Evolutionary conservation across 1,140 invertebrate genomes (phyloP).

Genomic region (Limonius californicus): DNA sequence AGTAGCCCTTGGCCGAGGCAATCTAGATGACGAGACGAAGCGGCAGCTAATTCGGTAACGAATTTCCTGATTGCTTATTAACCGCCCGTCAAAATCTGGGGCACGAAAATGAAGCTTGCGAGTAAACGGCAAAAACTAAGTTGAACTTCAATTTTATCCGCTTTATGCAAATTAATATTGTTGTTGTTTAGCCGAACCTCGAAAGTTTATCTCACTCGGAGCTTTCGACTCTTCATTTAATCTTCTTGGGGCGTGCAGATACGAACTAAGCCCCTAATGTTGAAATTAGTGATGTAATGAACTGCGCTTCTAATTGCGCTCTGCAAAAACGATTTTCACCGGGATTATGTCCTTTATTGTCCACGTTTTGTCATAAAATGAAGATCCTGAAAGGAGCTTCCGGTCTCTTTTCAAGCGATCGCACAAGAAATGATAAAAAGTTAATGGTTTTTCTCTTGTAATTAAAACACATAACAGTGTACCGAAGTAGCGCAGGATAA

Average conservation of each 20-base stretch:
- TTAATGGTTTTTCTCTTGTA: too few species aligned
- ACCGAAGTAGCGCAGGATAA: too few species aligned
- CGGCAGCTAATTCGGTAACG: neutral
- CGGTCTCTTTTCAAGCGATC: too few species aligned
- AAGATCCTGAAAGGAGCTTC: too few species aligned
- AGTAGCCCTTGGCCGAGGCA: neutral
- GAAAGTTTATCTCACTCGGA: neutral
- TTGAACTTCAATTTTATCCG: neutral
- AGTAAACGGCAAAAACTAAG: neutral
- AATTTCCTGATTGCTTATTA: neutral
- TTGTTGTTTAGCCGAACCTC: neutral
- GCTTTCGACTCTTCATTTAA: neutral
- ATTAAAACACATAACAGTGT: too few species aligned
- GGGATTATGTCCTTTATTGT: slow-evolving; percentile 1
- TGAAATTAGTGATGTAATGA: neutral
- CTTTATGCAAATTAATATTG: neutral
- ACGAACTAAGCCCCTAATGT: neutral
- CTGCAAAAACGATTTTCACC: neutral
- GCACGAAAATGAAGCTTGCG: neutral
- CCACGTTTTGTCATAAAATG: neutral
- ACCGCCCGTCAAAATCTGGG: neutral
- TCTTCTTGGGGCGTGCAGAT: neutral
- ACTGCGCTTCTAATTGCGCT: neutral
- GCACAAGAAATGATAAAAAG: too few species aligned
- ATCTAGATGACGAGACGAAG: neutral